phyloP scores from a whole-genome alignment of 2,797 vertebrate species.

The Sylvilagus floridanus region DNA sequence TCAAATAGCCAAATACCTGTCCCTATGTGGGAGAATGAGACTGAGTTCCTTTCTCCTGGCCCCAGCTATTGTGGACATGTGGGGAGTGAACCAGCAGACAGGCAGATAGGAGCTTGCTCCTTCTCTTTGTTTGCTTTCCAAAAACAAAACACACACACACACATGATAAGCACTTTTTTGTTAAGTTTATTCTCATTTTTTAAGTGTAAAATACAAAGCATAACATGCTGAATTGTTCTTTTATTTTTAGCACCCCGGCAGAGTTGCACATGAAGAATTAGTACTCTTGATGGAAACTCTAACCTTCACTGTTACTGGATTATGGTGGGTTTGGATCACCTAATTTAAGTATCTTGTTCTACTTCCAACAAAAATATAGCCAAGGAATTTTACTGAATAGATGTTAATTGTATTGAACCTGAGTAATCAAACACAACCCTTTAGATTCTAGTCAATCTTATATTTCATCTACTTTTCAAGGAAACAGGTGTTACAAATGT shows the following conservation, averaged over 20 bases:
- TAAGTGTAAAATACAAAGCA: neutral
- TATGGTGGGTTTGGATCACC: conserved; percentile 32
- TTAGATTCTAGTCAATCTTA: conserved; percentile 37
- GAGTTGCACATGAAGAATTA: conserved; percentile 13
- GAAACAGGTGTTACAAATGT: conserved; percentile 39
- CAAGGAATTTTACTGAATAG: conserved; percentile 5
- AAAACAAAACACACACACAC: no score
- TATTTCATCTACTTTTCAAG: conserved; percentile 55
- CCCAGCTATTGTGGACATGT: no score
- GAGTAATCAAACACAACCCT: conserved; percentile 44
- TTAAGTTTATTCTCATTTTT: no score
- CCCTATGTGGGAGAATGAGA: no score
- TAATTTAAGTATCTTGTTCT: conserved; percentile 24
- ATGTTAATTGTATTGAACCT: conserved; percentile 25
- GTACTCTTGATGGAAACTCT: neutral
- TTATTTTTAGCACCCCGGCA: neutral
- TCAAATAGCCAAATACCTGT: no score
- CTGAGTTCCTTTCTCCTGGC: no score
- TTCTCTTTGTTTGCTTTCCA: no score
- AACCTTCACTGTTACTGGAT: neutral
- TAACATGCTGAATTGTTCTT: conserved; percentile 5
- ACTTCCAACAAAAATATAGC: conserved; percentile 52
- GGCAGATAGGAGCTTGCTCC: no score
- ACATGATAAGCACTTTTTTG: no score
- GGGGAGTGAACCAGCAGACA: no score